Evolutionary conservation across 2,113 vertebrate genomes (phyloP), one percentile per base, ranked within the genome.

Genomic region (Sciurus niger): DNA sequence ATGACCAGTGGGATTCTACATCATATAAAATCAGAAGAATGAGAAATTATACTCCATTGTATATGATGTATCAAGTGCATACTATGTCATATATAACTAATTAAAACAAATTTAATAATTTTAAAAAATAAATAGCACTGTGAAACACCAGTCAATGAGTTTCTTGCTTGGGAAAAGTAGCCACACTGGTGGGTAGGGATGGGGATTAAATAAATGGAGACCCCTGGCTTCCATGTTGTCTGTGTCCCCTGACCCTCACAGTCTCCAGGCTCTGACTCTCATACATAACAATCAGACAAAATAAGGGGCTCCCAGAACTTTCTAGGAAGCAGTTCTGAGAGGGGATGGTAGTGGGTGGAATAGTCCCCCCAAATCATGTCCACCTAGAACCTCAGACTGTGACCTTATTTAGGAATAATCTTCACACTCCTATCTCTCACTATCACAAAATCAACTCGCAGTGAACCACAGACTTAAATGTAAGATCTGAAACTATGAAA

Each of bases 101-200:
- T 9, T 48, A 48, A 48, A 48, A 48, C 46, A 48, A 48, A 48
- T 48, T 48, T 48, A 48, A 48, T 6, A 48, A 9, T 48, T 48
- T 48, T 6, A 48, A 48, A 48, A 48, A 48, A 48, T 8, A 6
- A 48, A 48, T 4, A 72, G 63, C 74, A 55, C 37, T 20, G 55
- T 51, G n/a, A 88, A 65, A 55, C 0, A 16, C 24, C 46, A 32
- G 8, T 30, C 3, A 1, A 30, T 3, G 8, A 17, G 11, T 53
- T n/a, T 76, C 46, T 46, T 90, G 28, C 76, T 53, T 8, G 7
- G 11, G 18, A 76, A 84, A 91, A 55, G n/a, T 0, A 73, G 17
- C 12, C 1, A 7, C 3, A 24, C 4, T 24, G 34, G 48, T 1
- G 6, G n/a, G 5, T 0, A 63, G 8, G 20, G 5, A 4, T 3